Percentiles rank a stretch among this genome's conserved stretches.
phyloP scores from a whole-genome alignment of 2,797 vertebrate species.

The Falco novaeseelandiae region DNA sequence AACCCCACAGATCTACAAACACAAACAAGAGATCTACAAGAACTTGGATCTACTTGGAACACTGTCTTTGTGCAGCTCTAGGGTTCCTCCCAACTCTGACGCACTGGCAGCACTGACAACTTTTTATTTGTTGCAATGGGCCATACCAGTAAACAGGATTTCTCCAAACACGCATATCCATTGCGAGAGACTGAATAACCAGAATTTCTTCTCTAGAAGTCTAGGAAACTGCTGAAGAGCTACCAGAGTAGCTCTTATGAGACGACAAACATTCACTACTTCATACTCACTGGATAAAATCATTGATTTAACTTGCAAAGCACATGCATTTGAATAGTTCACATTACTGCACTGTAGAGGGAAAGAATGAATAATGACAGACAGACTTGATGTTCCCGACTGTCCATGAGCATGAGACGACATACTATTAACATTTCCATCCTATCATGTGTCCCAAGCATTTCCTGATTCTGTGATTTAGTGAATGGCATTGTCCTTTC shows the following conservation, averaged over 20 bases:
- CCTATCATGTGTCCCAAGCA: neutral
- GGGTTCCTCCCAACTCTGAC: neutral
- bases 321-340: neutral
- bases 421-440: neutral
- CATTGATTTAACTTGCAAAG: neutral
- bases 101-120: neutral
- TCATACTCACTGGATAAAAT: neutral
- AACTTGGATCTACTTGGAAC: neutral
- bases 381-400: neutral
- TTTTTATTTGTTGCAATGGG: neutral
- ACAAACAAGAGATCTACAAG: neutral
- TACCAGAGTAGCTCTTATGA: neutral
- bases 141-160: neutral
- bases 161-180: neutral
- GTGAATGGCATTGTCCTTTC: neutral
- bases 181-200: neutral
- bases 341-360: neutral
- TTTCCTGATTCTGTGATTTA: neutral
- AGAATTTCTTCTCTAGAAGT: neutral
- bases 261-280: neutral
- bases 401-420: neutral
- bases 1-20: neutral
- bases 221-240: neutral
- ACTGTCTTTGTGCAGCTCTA: neutral
- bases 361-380: neutral